phyloP scores from a whole-genome alignment of 2,888 invertebrate genomes.

The Dorcus parallelipipedus region DNA sequence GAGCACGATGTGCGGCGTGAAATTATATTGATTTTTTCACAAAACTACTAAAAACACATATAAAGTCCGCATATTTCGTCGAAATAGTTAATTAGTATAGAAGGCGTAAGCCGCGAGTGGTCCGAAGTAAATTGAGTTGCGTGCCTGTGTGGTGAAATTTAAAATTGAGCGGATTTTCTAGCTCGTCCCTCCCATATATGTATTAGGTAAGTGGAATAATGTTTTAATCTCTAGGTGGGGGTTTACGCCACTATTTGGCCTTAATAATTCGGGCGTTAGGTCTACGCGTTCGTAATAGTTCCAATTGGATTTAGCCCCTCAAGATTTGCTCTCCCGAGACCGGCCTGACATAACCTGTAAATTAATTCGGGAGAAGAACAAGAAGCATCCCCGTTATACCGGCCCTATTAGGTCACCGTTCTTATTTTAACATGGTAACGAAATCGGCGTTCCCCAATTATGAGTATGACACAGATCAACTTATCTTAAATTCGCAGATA shows the following conservation, averaged over 20 bases:
- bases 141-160: not conserved
- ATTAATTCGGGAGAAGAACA: no score
- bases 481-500: no score
- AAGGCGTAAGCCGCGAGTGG: not conserved
- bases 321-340: not conserved
- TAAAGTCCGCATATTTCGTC: constrained; percentile 4
- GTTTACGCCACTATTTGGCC: not conserved
- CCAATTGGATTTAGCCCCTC: no score
- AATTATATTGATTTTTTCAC: constrained; percentile 20
- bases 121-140: not conserved
- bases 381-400: no score
- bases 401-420: no score
- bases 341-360: not conserved
- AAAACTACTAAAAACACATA: constrained; percentile 14
- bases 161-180: not conserved
- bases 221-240: not conserved
- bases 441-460: no score
- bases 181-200: constrained; percentile 13
- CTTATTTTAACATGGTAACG: no score
- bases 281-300: not conserved
- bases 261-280: not conserved
- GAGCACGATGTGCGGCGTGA: constrained; percentile 11
- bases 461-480: no score
- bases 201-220: constrained; percentile 13
- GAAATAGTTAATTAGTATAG: not conserved